Evolutionary conservation across 2,113 vertebrate genomes (phyloP).

Genomic region (Planiliza haematocheilus): DNA sequence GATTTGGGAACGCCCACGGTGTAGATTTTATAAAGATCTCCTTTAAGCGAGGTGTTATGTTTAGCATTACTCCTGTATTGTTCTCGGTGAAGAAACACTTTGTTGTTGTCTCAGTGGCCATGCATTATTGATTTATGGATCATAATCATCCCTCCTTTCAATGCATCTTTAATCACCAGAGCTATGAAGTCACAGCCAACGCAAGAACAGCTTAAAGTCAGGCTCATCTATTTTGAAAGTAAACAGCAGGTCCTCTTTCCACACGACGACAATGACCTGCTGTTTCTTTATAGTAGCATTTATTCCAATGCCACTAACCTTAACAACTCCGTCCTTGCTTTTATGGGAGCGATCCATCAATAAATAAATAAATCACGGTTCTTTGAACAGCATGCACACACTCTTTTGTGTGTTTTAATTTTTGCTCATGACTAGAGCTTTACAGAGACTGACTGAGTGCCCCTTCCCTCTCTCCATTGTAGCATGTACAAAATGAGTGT

Average conservation of each 20-base stretch:
- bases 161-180: constrained; percentile 77
- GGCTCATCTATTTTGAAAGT: constrained; percentile 28
- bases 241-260: constrained; percentile 12
- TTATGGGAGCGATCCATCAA: too few species aligned
- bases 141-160: constrained; percentile 72
- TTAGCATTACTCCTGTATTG: constrained; percentile 56
- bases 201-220: constrained; percentile 45
- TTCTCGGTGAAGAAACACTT: constrained; percentile 69
- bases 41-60: constrained; percentile 71
- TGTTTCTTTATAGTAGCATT: not conserved
- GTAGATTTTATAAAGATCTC: constrained; percentile 49
- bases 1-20: constrained; percentile 15
- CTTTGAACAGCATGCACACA: too few species aligned
- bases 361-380: too few species aligned
- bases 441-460: not conserved
- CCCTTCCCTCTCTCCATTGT: not conserved
- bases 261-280: not conserved
- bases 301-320: too few species aligned
- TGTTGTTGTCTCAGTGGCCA: constrained; percentile 69
- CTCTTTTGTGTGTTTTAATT: too few species aligned
- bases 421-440: not conserved
- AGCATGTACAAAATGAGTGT: constrained; percentile 1
- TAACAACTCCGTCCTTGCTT: too few species aligned
- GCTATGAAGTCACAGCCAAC: constrained; percentile 56
- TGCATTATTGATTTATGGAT: constrained; percentile 81